Evolutionary conservation across 35 echinoderm and acorn worm genomes (phyloP).

Genomic region (Apostichopus parvimensis): DNA sequence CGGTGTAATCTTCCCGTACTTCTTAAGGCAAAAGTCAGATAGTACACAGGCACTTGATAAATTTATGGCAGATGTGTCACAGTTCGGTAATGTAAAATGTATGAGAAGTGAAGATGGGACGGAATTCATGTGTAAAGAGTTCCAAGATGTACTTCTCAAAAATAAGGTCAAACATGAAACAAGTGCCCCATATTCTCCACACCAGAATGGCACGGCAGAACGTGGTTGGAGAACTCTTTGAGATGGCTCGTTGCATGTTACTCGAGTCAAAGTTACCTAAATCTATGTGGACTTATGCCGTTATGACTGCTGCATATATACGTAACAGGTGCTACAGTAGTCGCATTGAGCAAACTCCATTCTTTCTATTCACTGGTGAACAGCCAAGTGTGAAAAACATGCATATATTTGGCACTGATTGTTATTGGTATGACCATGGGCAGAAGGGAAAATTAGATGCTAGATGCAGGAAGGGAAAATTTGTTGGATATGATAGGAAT

Average conservation of each 20-base stretch:
- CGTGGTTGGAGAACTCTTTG: conserved; percentile 56
- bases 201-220: conserved; percentile 74
- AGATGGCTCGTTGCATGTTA: conserved; percentile 63
- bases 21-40: conserved; percentile 52
- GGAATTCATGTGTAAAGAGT: conserved; percentile 54
- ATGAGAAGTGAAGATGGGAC: conserved; percentile 62
- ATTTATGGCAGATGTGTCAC: conserved; percentile 51
- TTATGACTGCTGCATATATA: conserved; percentile 39
- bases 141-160: conserved; percentile 20
- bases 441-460: neutral
- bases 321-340: conserved; percentile 42
- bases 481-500: conserved; percentile 4
- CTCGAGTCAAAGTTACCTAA: conserved; percentile 50
- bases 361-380: neutral
- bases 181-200: conserved; percentile 57
- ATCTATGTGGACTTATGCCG: conserved; percentile 59
- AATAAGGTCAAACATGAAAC: conserved; percentile 60
- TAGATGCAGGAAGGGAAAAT: neutral
- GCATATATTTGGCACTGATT: conserved; percentile 19
- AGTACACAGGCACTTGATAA: conserved; percentile 13
- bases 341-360: conserved; percentile 11
- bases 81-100: conserved; percentile 51
- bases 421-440: conserved; percentile 21
- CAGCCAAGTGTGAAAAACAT: conserved; percentile 33
- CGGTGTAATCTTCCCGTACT: conserved; percentile 49